Conservation (phyloP, 2,888 invertebrate species). For the Sinotaia quadrata region DNA sequence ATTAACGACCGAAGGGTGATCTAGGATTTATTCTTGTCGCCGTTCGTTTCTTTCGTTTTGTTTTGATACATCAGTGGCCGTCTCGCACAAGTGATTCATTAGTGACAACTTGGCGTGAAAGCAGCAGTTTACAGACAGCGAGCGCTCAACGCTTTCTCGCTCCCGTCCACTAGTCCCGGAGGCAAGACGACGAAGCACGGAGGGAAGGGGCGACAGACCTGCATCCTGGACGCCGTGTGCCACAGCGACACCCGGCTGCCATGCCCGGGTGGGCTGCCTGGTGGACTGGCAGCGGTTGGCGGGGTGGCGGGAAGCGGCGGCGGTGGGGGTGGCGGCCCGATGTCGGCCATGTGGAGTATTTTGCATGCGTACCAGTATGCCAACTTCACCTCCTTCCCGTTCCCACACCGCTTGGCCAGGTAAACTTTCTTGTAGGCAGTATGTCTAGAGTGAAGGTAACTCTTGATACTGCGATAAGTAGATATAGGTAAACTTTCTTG, state of each 20-base stretch:
- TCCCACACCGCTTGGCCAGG: conserved; percentile 35
- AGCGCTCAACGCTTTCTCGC: too few relatives aligned
- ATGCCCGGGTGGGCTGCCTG: conserved; percentile 19
- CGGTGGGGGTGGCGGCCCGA: conserved; percentile 10
- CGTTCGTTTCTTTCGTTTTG: too few relatives aligned
- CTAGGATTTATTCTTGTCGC: too few relatives aligned
- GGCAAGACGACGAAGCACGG: background rate
- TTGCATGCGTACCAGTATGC: conserved; percentile 46
- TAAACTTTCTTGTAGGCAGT: too few relatives aligned
- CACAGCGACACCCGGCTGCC: conserved; percentile 26
- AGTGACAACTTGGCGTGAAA: too few relatives aligned
- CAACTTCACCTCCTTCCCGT: conserved; percentile 39
- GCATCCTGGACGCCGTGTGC: conserved; percentile 30
- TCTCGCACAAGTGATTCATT: too few relatives aligned
- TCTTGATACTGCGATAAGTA: too few relatives aligned
- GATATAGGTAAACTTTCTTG: too few relatives aligned
- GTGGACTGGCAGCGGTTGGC: conserved; percentile 14
- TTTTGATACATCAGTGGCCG: too few relatives aligned
- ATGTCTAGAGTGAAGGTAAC: too few relatives aligned
- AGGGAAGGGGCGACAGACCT: background rate
- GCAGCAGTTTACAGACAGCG: too few relatives aligned
- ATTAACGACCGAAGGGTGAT: too few relatives aligned
- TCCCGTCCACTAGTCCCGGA: background rate
- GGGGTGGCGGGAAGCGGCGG: conserved; percentile 3
- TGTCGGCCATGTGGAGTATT: conserved; percentile 46